phyloP scores from a whole-genome alignment of 2,113 vertebrate genomes.

The Aramus guarauna region DNA sequence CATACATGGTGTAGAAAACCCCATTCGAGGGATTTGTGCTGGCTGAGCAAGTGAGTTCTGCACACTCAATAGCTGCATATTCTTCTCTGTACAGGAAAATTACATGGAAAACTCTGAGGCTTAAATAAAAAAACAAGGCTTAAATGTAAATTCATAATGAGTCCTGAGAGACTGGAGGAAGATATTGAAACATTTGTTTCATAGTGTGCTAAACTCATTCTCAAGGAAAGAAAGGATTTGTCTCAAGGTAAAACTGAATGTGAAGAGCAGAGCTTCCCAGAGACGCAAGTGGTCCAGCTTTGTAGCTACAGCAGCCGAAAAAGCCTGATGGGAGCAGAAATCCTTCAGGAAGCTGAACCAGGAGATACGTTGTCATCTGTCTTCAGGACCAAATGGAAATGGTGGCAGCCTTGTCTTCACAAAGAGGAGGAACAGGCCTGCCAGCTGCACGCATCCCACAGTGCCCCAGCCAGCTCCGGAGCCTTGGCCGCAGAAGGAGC shows the following conservation, averaged over 20 bases:
- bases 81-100: neutral
- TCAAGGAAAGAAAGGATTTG: neutral
- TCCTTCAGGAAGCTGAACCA: neutral
- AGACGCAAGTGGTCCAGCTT: neutral
- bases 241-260: neutral
- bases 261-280: neutral
- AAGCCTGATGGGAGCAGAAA: neutral
- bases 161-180: neutral
- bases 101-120: neutral
- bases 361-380: rapidly evolving
- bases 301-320: neutral
- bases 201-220: neutral
- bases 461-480: neutral
- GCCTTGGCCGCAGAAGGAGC: neutral
- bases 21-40: neutral
- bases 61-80: neutral
- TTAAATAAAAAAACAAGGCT: neutral
- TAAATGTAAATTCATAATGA: neutral
- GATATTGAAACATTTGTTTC: neutral
- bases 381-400: neutral
- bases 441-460: rapidly evolving
- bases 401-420: neutral
- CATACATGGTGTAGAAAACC: neutral
- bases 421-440: neutral
- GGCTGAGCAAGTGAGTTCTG: neutral